These are phyloP conservation scores for Mirounga angustirostris DNA, from an alignment of 2,113 vertebrate species.

Conservation along the genomic window DNA sequence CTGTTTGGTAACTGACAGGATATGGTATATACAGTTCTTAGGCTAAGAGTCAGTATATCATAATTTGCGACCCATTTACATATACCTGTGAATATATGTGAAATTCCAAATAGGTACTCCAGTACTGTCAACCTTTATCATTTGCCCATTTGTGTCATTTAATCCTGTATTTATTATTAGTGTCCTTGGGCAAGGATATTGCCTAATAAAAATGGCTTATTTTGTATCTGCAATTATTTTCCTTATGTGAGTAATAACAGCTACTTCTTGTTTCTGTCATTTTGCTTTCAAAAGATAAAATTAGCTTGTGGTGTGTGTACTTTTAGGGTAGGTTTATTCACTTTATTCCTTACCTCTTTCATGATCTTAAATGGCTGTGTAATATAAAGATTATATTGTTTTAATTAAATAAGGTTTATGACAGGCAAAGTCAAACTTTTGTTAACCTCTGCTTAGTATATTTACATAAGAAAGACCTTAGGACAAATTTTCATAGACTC, in stretches of 20 bases:
- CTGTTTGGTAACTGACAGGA: background rate
- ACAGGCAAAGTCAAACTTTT: conserved; percentile 3
- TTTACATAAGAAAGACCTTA: conserved; percentile 1
- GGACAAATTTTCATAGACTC: background rate
- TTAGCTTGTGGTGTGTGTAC: background rate
- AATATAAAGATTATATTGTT: background rate
- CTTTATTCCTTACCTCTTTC: background rate
- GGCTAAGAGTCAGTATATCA: background rate
- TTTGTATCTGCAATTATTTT: background rate
- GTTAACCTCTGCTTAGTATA: background rate
- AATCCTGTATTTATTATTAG: background rate
- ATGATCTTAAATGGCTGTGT: background rate
- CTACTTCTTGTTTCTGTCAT: background rate
- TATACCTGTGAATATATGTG: background rate
- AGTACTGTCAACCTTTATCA: background rate
- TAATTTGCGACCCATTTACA: background rate
- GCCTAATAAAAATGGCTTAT: background rate
- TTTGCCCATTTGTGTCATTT: background rate
- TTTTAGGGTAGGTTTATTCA: background rate
- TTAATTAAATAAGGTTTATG: conserved; percentile 18
- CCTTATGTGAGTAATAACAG: background rate
- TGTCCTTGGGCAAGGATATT: background rate
- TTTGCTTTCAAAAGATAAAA: background rate
- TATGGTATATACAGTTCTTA: background rate
- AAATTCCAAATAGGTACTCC: too few species aligned